Evolutionary conservation across 2,797 vertebrate genomes (phyloP).

Genomic region (Chelmon rostratus): DNA sequence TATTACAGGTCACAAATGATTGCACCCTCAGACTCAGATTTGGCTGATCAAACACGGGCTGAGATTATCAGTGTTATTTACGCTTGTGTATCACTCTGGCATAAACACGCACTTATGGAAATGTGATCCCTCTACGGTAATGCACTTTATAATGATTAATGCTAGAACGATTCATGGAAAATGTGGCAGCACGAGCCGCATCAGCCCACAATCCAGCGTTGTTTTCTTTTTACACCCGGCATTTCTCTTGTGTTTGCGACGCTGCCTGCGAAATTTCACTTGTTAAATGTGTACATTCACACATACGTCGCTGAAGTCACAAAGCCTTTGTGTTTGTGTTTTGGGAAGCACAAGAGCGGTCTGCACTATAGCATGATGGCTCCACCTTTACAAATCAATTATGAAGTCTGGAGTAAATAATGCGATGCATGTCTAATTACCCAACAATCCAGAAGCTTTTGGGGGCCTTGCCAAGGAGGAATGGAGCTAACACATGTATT

Average conservation of each 20-base stretch:
- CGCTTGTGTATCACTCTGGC: constrained; percentile 80
- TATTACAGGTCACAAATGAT: constrained; percentile 84
- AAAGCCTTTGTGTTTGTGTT: constrained; percentile 35
- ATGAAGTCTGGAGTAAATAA: constrained; percentile 80
- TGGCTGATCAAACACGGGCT: constrained; percentile 83
- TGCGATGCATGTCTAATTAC: constrained; percentile 80
- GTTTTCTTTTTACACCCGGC: neutral
- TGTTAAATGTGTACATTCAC: constrained; percentile 33
- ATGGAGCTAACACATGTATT: constrained; percentile 53
- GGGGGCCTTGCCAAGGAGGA: constrained; percentile 69
- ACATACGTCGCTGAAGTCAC: constrained; percentile 17
- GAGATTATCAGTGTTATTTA: constrained; percentile 85
- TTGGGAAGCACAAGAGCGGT: constrained; percentile 38
- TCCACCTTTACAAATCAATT: constrained; percentile 81
- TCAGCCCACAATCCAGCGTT: constrained; percentile 50
- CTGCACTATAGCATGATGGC: constrained; percentile 54
- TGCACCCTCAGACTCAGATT: constrained; percentile 76
- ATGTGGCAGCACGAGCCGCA: constrained; percentile 54
- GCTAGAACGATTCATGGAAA: constrained; percentile 66
- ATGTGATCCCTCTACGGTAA: constrained; percentile 80
- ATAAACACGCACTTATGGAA: constrained; percentile 82
- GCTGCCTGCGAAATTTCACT: constrained; percentile 32
- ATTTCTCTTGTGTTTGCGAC: constrained; percentile 30
- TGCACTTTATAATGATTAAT: constrained; percentile 85
- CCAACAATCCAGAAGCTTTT: constrained; percentile 74